phyloP scores from a whole-genome alignment of 2,113 vertebrate genomes.

The Mesembrinibis cayennensis region DNA sequence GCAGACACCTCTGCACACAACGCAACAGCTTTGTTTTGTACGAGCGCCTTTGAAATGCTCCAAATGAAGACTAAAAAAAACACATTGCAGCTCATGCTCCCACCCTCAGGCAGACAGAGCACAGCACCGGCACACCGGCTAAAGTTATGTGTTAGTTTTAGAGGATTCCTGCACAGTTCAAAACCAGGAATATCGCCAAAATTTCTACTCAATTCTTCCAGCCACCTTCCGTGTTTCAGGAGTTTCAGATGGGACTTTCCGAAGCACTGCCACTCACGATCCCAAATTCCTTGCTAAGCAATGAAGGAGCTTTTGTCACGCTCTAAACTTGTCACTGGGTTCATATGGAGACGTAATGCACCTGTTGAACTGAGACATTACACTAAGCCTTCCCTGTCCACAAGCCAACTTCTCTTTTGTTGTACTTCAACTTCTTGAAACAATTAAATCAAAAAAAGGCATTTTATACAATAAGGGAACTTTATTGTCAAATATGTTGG shows the following conservation, averaged over 20 bases:
- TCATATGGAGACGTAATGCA: neutral
- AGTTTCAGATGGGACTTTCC: neutral
- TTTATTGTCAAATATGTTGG: neutral
- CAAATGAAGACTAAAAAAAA: neutral
- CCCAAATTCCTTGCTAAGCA: neutral
- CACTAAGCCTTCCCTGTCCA: neutral
- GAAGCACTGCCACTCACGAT: too few species aligned
- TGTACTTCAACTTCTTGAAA: neutral
- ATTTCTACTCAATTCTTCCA: neutral
- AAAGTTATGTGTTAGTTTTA: accelerated
- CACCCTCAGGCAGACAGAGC: neutral
- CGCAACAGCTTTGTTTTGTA: neutral
- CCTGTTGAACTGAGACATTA: neutral
- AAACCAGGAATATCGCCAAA: too few species aligned
- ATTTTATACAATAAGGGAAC: neutral
- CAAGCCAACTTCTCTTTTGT: neutral
- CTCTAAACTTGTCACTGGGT: neutral
- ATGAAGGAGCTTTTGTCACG: neutral
- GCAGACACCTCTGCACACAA: neutral
- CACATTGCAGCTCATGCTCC: neutral
- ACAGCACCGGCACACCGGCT: neutral
- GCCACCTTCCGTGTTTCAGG: neutral
- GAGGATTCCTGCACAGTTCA: neutral
- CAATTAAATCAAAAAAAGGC: too few species aligned
- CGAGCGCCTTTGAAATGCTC: neutral